Percentiles rank a stretch among this genome's conserved stretches.
These are phyloP conservation scores for Drosophila jambulina DNA, from an alignment of 1,140 invertebrate genomes.

Conservation along the genomic window DNA sequence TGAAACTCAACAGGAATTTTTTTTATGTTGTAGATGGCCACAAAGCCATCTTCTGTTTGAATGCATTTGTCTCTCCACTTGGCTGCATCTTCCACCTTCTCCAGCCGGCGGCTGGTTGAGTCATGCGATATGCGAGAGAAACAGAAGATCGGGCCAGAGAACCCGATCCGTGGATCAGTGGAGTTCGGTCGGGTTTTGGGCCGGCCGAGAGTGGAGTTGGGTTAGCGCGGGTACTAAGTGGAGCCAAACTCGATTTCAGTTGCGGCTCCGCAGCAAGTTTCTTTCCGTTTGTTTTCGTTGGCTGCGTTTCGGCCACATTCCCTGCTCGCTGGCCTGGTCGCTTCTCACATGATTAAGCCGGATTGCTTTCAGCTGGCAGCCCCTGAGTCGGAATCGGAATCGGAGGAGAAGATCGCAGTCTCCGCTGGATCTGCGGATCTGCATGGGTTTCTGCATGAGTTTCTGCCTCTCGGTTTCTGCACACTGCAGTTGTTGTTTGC, in stretches of 20 bases:
- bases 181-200: constrained; percentile 12
- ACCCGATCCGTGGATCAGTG: constrained; percentile 41
- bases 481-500: constrained; percentile 25
- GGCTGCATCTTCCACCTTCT: constrained; percentile 12
- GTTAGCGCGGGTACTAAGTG: constrained; percentile 44
- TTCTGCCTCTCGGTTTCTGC: constrained; percentile 43
- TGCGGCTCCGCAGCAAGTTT: constrained; percentile 49
- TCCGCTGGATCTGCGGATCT: constrained; percentile 29
- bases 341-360: constrained; percentile 83
- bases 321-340: constrained; percentile 41
- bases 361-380: constrained; percentile 73
- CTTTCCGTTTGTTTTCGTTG: constrained; percentile 61
- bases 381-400: constrained; percentile 18
- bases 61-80: constrained; percentile 34
- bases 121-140: constrained; percentile 55
- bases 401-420: constrained; percentile 18
- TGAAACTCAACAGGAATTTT: neutral
- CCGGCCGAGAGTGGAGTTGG: constrained; percentile 22
- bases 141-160: constrained; percentile 60
- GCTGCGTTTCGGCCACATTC: constrained; percentile 30
- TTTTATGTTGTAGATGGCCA: neutral
- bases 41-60: constrained; percentile 35
- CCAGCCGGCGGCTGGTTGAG: constrained; percentile 61
- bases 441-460: constrained; percentile 6
- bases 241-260: constrained; percentile 69